Conservation (phyloP, 53 echinoderm and acorn worm genomes). For the Mesocentrotus franciscanus region DNA sequence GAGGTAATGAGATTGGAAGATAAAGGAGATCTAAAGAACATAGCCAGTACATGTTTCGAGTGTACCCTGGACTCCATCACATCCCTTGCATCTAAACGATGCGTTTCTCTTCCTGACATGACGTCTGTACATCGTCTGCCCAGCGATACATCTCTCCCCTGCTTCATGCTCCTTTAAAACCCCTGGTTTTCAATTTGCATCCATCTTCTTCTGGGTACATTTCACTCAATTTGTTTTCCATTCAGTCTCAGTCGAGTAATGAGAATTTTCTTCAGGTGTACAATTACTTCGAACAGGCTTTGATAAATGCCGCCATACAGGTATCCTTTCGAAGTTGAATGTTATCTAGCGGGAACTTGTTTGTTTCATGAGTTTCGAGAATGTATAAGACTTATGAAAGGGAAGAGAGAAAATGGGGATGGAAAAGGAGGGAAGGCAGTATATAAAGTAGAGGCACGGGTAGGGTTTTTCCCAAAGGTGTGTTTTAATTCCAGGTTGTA, state of each 20-base stretch:
- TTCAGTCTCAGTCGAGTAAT: constrained; percentile 50
- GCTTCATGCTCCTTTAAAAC: background rate
- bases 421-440: background rate
- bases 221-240: constrained; percentile 52
- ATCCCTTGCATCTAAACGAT: background rate
- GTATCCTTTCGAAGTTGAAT: constrained; percentile 36
- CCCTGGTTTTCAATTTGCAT: constrained; percentile 43
- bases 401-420: background rate
- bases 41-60: background rate
- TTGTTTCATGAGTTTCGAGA: constrained; percentile 24
- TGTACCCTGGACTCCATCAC: background rate
- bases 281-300: constrained; percentile 10
- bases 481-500: background rate
- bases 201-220: constrained; percentile 7
- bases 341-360: background rate
- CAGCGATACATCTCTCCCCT: background rate
- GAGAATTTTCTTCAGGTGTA: constrained; percentile 61
- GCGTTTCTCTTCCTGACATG: background rate
- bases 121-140: background rate
- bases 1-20: background rate
- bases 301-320: constrained; percentile 44
- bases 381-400: background rate
- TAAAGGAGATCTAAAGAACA: too few species aligned
- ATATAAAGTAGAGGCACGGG: background rate
- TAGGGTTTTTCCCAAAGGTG: background rate